Evolutionary conservation across 2,888 invertebrate species (phyloP).

Genomic region (Drosophila siamana): DNA sequence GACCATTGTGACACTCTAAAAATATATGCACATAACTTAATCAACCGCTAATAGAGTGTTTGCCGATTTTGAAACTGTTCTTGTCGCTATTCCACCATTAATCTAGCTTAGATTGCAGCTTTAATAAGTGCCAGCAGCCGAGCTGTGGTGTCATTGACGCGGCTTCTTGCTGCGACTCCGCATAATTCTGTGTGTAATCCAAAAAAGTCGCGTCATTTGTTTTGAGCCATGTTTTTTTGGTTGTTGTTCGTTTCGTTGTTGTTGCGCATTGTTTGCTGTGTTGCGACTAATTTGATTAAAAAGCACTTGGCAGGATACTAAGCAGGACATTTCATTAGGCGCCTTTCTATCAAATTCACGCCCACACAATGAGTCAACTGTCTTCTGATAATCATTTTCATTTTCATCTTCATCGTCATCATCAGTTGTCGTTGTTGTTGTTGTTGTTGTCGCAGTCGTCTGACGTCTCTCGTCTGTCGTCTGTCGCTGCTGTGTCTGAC

Average conservation of each 20-base stretch:
- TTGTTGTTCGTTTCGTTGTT: too few relatives aligned
- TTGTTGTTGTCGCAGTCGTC: constrained; percentile 2
- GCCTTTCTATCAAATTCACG: constrained; percentile 46
- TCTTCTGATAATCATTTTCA: constrained; percentile 28
- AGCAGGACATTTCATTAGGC: constrained; percentile 44
- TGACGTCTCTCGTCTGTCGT: constrained; percentile 34
- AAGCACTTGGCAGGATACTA: constrained; percentile 40
- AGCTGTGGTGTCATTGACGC: not conserved
- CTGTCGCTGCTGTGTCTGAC: constrained; percentile 35
- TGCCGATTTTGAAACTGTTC: not conserved
- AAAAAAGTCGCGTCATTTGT: constrained; percentile 24
- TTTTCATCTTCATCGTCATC: constrained; percentile 27
- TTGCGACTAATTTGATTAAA: constrained; percentile 51
- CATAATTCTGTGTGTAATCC: constrained; percentile 7
- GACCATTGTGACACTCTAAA: not conserved
- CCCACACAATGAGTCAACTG: constrained; percentile 32
- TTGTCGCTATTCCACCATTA: not conserved
- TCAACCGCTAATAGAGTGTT: not conserved
- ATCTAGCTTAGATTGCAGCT: not conserved
- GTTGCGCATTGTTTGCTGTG: not conserved
- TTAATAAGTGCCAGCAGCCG: not conserved
- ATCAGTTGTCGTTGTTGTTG: not conserved
- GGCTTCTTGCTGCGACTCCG: not conserved
- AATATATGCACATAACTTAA: not conserved
- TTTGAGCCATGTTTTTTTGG: constrained; percentile 16